Conservation (phyloP, 2,888 invertebrate species). For the Julus scanicus region DNA sequence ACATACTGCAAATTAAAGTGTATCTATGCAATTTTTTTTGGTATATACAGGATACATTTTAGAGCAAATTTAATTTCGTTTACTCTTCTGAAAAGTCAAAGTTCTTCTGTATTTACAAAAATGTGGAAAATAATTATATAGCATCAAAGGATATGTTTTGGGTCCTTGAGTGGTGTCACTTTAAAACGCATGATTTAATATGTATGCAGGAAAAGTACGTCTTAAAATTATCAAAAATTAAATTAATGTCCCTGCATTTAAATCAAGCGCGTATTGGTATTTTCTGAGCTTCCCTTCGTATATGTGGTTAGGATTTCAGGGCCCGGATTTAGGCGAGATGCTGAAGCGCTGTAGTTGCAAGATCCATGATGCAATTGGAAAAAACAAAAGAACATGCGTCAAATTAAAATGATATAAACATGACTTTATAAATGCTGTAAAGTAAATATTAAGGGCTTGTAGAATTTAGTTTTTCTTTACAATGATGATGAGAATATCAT, state of each 20-base stretch:
- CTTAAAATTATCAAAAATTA: background rate
- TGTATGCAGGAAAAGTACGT: background rate
- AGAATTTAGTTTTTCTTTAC: background rate
- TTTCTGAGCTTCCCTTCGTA: background rate
- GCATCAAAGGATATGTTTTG: slow-evolving; percentile 72
- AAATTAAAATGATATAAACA: background rate
- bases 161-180: slow-evolving; percentile 79
- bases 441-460: background rate
- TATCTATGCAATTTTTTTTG: no score
- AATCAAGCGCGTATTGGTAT: background rate
- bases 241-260: background rate
- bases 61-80: no score
- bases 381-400: background rate
- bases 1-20: no score
- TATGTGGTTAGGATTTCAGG: background rate
- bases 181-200: slow-evolving; percentile 79
- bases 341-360: background rate
- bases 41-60: no score
- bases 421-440: background rate
- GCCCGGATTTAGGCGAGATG: background rate
- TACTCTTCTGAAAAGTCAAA: no score
- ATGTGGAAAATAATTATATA: background rate
- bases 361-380: background rate
- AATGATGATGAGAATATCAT: background rate
- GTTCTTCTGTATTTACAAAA: no score